Conservation (phyloP, 2,888 invertebrate genomes). For the Parasteatoda lunata region DNA sequence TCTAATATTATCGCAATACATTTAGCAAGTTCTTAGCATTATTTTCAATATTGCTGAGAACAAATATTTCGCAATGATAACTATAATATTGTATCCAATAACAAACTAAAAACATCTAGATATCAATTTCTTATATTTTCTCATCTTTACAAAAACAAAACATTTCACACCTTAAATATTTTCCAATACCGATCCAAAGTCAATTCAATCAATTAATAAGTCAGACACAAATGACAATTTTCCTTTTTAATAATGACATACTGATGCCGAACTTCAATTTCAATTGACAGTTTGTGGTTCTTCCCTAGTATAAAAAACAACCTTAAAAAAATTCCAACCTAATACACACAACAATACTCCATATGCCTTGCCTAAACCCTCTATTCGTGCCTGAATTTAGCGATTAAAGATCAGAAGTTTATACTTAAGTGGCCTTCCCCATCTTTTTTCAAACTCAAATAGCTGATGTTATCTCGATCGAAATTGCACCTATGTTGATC, state of each 20-base stretch:
- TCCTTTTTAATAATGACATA: neutral
- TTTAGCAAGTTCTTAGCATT: too few species aligned
- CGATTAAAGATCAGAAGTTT: conserved; percentile 67
- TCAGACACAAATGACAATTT: neutral
- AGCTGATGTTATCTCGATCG: conserved; percentile 64
- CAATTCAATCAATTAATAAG: neutral
- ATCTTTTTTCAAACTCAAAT: conserved; percentile 59
- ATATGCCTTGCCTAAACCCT: conserved; percentile 58
- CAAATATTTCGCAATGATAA: too few species aligned
- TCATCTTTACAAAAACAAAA: too few species aligned
- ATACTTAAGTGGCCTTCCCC: conserved; percentile 67
- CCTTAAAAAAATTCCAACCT: conserved; percentile 37
- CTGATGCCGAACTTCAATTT: conserved; percentile 2
- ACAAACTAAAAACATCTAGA: too few species aligned
- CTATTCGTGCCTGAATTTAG: conserved; percentile 65
- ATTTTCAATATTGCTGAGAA: too few species aligned
- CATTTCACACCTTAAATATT: neutral
- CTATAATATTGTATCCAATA: too few species aligned
- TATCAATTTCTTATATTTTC: too few species aligned
- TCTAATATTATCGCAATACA: too few species aligned
- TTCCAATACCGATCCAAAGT: neutral
- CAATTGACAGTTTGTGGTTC: conserved; percentile 27
- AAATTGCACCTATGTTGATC: conserved; percentile 65
- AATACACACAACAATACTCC: conserved; percentile 55
- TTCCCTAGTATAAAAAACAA: conserved; percentile 23